Base-by-base conservation (phyloP, 2,888 invertebrate species). In the Arge pagana region DNA sequence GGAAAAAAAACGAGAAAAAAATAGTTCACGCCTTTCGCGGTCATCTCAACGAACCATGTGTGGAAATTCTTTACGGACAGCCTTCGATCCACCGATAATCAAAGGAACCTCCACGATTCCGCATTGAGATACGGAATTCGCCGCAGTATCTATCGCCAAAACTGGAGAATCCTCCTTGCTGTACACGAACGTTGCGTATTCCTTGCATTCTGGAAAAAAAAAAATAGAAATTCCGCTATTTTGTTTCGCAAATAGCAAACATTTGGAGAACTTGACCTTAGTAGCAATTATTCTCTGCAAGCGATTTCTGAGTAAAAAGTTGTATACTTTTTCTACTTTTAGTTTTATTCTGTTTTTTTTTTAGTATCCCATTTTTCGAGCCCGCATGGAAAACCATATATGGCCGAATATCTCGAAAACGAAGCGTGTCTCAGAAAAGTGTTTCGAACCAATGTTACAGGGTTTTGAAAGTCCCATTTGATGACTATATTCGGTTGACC, bases 31-130 rank as follows among this genome's bases (percentile, higher is more conserved):
- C n/a, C n/a, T n/a, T n/a, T n/a, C n/a, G 18, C 11, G 15, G 26
- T 16, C 26, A 24, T 42, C 36, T 40, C 48, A n/a, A 52, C 52
- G 53, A n/a, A 81, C 84, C 85, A 85, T 85, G 56, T 86, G 85
- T 3, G 85, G 85, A 64, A 83, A 86, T 57, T 85, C 78, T 52
- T 64, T 69, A 13, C 65, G 62, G 10, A 62, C 65, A 3, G 79
- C 77, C 48, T 62, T 60, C 2, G 58, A 62, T 5, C 80, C 80
- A n/a, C 80, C 80, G 50, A 80, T 70, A 55, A 80, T 77, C 4
- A 79, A 64, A 19, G 74, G 72, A 4, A 76, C 70, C 26, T 69
- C 73, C 4, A 74, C 64, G 50, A 79, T 74, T 10, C 71, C 73
- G 57, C 80, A 81, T 31, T 75, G 70, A 1, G 77, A 71, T 3